Evolutionary conservation across 2,888 invertebrate genomes (phyloP).

Genomic region (Atethmia centrago): DNA sequence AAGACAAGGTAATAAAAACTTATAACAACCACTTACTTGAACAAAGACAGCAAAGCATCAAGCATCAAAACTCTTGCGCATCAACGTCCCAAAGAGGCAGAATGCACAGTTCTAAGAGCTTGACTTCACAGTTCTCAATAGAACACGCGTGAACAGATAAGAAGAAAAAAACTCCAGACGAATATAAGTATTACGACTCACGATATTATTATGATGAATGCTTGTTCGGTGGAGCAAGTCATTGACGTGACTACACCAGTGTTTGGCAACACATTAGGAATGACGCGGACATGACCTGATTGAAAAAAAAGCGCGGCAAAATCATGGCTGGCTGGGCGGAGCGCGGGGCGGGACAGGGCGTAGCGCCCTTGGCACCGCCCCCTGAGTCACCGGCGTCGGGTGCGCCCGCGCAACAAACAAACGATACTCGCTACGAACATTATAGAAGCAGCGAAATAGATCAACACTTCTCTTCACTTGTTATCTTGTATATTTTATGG

Average conservation of each 20-base stretch:
- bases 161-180: conserved; percentile 61
- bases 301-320: conserved; percentile 88
- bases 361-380: conserved; percentile 88
- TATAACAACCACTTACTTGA: conserved; percentile 43
- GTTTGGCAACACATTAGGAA: conserved; percentile 87
- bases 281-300: conserved; percentile 83
- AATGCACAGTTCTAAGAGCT: conserved; percentile 47
- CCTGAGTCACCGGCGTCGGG: conserved; percentile 81
- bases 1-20: conserved; percentile 32
- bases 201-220: conserved; percentile 66
- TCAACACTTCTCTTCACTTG: conserved; percentile 47
- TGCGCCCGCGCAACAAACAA: conserved; percentile 79
- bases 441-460: conserved; percentile 55
- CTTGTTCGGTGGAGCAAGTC: conserved; percentile 66
- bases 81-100: conserved; percentile 36
- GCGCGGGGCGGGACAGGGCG: conserved; percentile 84
- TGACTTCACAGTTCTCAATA: conserved; percentile 50
- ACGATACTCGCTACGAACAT: conserved; percentile 57
- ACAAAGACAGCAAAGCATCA: conserved; percentile 42
- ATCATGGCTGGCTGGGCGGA: conserved; percentile 87
- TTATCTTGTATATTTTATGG: conserved; percentile 47
- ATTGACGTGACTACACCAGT: conserved; percentile 76
- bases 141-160: conserved; percentile 57
- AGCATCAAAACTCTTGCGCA: conserved; percentile 35
- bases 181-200: conserved; percentile 67